phyloP scores from a whole-genome alignment of 2,888 invertebrate species.

The Scelioninae gen. 1 region DNA sequence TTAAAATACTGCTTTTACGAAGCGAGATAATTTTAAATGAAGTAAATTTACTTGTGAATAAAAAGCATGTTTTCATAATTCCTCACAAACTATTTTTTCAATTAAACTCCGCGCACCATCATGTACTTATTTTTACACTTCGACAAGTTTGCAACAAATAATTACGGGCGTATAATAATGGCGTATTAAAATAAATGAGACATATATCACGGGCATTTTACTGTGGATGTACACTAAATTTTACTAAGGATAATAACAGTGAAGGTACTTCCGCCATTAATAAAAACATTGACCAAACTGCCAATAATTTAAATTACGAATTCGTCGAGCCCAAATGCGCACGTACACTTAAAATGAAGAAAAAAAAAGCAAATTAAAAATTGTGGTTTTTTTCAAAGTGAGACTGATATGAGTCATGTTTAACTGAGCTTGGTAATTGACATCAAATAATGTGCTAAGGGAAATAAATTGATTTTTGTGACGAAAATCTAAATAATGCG shows the following conservation, averaged over 20 bases:
- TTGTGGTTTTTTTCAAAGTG: not conserved
- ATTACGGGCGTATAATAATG: constrained; percentile 25
- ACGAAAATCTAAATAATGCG: constrained; percentile 5
- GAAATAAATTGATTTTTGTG: constrained; percentile 20
- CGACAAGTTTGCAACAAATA: constrained; percentile 24
- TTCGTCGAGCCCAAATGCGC: constrained; percentile 6
- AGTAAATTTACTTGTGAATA: too few relatives aligned
- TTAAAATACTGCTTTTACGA: too few relatives aligned
- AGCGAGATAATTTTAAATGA: too few relatives aligned
- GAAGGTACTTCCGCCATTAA: constrained; percentile 34
- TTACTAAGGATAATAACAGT: constrained; percentile 16
- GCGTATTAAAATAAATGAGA: constrained; percentile 38
- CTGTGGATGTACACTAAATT: constrained; percentile 17
- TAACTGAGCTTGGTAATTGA: not conserved
- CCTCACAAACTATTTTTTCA: not conserved
- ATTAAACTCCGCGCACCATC: not conserved
- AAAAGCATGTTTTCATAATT: not conserved
- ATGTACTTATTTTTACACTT: constrained; percentile 6
- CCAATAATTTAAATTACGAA: constrained; percentile 30
- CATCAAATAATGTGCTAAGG: constrained; percentile 2
- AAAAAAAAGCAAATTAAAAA: not conserved
- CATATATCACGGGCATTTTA: constrained; percentile 34
- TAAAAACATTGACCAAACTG: constrained; percentile 14
- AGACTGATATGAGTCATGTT: not conserved
- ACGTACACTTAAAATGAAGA: not conserved